These are phyloP conservation scores for Patella ulyssiponensis DNA, from an alignment of 2,888 invertebrate species.

Conservation along the genomic window DNA sequence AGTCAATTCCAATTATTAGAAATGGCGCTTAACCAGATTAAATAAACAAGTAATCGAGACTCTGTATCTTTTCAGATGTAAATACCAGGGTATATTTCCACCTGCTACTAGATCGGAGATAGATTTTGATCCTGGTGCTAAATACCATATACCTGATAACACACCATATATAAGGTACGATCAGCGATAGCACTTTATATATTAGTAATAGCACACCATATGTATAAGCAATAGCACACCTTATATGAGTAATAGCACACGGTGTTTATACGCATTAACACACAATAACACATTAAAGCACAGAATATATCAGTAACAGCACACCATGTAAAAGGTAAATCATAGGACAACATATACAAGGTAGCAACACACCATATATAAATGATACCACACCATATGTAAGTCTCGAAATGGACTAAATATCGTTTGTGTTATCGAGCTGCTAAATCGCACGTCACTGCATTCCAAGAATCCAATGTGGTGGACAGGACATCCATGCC, in stretches of 20 bases:
- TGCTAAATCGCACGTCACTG: too few species aligned
- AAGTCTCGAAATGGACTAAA: too few species aligned
- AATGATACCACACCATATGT: too few species aligned
- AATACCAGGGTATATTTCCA: conserved; percentile 65
- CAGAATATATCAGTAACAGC: conserved; percentile 61
- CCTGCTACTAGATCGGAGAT: conserved; percentile 54
- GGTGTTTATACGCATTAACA: not conserved
- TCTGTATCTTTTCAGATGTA: conserved; percentile 51
- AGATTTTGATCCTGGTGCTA: conserved; percentile 66
- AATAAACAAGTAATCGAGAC: too few species aligned
- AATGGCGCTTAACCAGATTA: too few species aligned
- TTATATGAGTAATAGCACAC: not conserved
- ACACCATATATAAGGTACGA: conserved; percentile 63
- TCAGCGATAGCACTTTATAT: conserved; percentile 39
- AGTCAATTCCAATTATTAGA: too few species aligned
- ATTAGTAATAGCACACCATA: conserved; percentile 51
- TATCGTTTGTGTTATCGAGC: too few species aligned
- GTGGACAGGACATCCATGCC: too few species aligned
- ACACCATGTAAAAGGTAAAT: conserved; percentile 62
- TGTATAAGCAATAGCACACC: conserved; percentile 43
- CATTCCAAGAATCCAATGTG: too few species aligned
- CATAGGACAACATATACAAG: not conserved
- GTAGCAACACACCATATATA: not conserved
- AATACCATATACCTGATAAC: conserved; percentile 63
- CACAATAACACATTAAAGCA: conserved; percentile 39